phyloP scores from a whole-genome alignment of 2,113 vertebrate species.

The Chaetodon auriga region DNA sequence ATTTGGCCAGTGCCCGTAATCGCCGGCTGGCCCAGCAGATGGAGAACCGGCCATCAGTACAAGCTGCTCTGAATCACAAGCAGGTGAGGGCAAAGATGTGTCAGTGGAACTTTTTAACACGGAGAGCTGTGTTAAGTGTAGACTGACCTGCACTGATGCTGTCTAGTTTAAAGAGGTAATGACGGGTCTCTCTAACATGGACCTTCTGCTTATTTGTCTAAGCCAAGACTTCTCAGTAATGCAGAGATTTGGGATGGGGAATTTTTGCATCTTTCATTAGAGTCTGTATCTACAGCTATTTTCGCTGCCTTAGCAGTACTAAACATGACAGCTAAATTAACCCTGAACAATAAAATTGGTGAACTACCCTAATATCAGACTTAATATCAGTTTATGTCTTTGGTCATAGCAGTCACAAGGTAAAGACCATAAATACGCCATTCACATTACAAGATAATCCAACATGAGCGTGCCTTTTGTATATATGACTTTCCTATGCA shows the following conservation, averaged over 20 bases:
- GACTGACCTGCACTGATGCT: background rate
- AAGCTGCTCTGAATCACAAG: constrained; percentile 96
- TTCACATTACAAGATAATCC: background rate
- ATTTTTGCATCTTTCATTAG: background rate
- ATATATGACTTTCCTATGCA: background rate
- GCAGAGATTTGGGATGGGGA: background rate
- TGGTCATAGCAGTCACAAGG: too few species aligned
- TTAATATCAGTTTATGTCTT: too few species aligned
- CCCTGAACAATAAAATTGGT: too few species aligned
- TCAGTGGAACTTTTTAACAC: background rate
- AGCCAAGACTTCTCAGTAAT: background rate
- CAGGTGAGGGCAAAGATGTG: constrained; percentile 88
- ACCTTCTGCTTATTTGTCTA: background rate
- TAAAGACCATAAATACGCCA: too few species aligned
- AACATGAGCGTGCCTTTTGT: background rate
- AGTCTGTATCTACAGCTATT: background rate
- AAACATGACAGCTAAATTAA: too few species aligned
- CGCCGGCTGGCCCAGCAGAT: constrained; percentile 99
- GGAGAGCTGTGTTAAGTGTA: background rate
- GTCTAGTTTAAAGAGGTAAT: background rate
- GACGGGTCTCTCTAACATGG: background rate
- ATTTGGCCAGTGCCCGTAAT: constrained; percentile 98
- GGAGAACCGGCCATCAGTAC: constrained; percentile 98
- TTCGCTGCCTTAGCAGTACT: too few species aligned
- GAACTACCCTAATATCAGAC: too few species aligned